Evolutionary conservation across 2,888 invertebrate genomes (phyloP).

Genomic region (Cyrtodaria siliqua): DNA sequence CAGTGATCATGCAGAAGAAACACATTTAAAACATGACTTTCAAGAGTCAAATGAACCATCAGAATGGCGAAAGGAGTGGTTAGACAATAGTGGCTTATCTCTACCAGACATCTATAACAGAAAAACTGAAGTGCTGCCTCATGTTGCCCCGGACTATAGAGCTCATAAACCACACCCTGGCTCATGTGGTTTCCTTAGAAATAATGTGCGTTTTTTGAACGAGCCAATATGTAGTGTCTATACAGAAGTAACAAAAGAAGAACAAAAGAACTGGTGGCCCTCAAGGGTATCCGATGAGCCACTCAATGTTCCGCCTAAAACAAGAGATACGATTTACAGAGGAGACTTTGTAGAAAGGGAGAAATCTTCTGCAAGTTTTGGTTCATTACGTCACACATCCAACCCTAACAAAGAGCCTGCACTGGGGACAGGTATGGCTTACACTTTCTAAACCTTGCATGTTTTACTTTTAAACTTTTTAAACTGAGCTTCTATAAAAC

Average conservation of each 20-base stretch:
- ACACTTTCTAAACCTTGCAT: too few relatives aligned
- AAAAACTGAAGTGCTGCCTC: conserved; percentile 66
- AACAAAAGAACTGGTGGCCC: conserved; percentile 82
- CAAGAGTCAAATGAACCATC: conserved; percentile 66
- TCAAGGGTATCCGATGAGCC: conserved; percentile 69
- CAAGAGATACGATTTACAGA: conserved; percentile 78
- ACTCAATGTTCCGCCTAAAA: conserved; percentile 73
- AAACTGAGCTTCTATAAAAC: too few relatives aligned
- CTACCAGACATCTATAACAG: conserved; percentile 72
- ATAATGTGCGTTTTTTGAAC: conserved; percentile 81
- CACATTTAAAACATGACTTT: conserved; percentile 66
- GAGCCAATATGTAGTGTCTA: conserved; percentile 83
- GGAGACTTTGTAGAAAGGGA: conserved; percentile 71
- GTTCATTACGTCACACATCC: conserved; percentile 73
- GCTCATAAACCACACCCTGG: conserved; percentile 80
- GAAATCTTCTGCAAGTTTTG: conserved; percentile 49
- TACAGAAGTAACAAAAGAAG: conserved; percentile 71
- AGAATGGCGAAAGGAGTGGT: conserved; percentile 61
- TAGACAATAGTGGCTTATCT: conserved; percentile 59
- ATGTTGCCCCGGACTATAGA: conserved; percentile 55
- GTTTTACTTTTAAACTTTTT: too few relatives aligned
- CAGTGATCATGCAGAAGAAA: conserved; percentile 78
- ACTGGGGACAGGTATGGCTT: conserved; percentile 73
- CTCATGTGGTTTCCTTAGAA: conserved; percentile 79
- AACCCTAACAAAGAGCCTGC: conserved; percentile 79